phyloP scores from a whole-genome alignment of 2,797 vertebrate species.

The Hemitrygon akajei region DNA sequence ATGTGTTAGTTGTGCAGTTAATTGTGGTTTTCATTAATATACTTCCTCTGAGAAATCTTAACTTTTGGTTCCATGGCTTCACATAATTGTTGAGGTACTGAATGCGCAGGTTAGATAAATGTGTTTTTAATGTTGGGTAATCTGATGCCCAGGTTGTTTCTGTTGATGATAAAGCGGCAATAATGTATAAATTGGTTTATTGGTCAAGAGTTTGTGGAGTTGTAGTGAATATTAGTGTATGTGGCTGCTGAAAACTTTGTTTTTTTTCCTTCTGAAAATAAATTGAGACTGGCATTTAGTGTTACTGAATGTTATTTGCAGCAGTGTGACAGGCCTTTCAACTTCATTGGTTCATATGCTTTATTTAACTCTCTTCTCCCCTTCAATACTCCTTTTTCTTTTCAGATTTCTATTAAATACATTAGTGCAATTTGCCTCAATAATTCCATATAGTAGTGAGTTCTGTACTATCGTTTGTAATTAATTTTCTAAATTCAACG shows the following conservation, averaged over 20 bases:
- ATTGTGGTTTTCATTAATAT: not conserved
- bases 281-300: too few relatives aligned
- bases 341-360: too few relatives aligned
- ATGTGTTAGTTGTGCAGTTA: not conserved
- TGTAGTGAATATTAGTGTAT: not conserved
- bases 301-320: too few relatives aligned
- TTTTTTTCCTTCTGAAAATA: not conserved
- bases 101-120: not conserved
- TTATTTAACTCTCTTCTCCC: too few relatives aligned
- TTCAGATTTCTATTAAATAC: too few relatives aligned
- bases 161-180: not conserved
- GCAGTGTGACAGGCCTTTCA: too few relatives aligned
- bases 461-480: not conserved
- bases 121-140: not conserved
- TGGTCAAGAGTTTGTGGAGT: too few relatives aligned
- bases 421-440: too few relatives aligned
- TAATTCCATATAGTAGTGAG: too few relatives aligned
- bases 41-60: not conserved
- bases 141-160: not conserved
- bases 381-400: too few relatives aligned
- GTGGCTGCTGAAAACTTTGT: not conserved
- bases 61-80: not conserved
- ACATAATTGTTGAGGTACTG: not conserved
- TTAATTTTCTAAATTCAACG: not conserved
- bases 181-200: constrained; percentile 2